phyloP scores from a whole-genome alignment of 2,113 vertebrate genomes.

The Cavia porcellus region DNA sequence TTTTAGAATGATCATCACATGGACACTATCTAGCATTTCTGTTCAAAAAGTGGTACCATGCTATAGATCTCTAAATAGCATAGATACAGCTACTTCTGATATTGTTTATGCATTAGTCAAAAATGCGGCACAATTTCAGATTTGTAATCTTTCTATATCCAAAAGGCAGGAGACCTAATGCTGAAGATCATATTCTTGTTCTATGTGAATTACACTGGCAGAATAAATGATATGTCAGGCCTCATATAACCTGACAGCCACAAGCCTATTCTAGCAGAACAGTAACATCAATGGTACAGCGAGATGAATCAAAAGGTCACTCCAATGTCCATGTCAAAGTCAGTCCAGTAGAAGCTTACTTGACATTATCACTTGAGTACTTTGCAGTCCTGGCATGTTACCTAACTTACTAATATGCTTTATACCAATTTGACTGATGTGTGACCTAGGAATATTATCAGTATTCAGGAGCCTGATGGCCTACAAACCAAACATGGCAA shows the following conservation, averaged over 20 bases:
- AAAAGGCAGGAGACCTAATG: conserved; percentile 2
- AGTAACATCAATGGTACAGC: conserved; percentile 7
- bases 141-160: not conserved
- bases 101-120: conserved; percentile 31
- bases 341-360: conserved; percentile 43
- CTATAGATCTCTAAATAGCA: conserved; percentile 5
- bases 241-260: conserved; percentile 45
- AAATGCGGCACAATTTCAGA: conserved; percentile 35
- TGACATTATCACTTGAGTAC: conserved; percentile 40
- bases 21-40: not conserved
- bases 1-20: not conserved
- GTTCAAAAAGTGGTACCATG: not conserved
- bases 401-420: conserved; percentile 63
- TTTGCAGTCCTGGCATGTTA: conserved; percentile 66
- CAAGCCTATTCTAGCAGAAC: conserved; percentile 52
- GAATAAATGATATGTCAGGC: conserved; percentile 39
- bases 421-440: conserved; percentile 71
- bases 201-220: conserved; percentile 56
- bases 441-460: conserved; percentile 75
- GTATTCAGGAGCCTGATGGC: conserved; percentile 75
- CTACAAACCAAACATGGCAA: conserved; percentile 47
- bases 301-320: conserved; percentile 60
- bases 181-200: conserved; percentile 41
- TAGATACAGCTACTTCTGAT: conserved; percentile 16
- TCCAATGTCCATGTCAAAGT: conserved; percentile 18